These are phyloP conservation scores for Phoeniculus purpureus DNA, from an alignment of 2,797 vertebrate species.

Conservation along the genomic window DNA sequence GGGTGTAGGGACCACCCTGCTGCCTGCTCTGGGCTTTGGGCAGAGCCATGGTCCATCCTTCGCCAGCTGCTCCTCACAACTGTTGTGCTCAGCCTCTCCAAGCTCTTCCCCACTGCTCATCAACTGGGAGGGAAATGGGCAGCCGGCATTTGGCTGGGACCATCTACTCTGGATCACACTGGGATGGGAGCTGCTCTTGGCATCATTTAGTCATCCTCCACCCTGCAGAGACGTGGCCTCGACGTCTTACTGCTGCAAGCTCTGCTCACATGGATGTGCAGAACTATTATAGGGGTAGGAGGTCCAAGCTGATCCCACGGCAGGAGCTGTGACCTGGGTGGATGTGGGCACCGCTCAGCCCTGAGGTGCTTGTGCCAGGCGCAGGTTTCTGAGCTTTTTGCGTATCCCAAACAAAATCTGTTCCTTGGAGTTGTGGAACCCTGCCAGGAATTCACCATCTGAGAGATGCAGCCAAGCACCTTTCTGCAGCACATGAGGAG, in stretches of 20 bases:
- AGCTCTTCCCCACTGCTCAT: too few relatives aligned
- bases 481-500: background rate
- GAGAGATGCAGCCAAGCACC: background rate
- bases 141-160: background rate
- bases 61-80: background rate
- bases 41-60: rapidly evolving
- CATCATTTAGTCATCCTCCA: background rate
- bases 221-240: background rate
- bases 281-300: rapidly evolving
- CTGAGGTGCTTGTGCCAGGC: rapidly evolving
- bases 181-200: background rate
- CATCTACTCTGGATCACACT: too few relatives aligned
- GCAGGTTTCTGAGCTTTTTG: rapidly evolving
- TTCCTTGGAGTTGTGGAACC: background rate
- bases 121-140: background rate
- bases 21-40: background rate
- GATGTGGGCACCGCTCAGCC: rapidly evolving
- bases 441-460: background rate
- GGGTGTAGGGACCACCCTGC: background rate
- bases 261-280: rapidly evolving
- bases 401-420: background rate
- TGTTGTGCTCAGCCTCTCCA: too few relatives aligned
- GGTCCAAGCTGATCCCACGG: rapidly evolving
- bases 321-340: background rate
- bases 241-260: background rate